These are phyloP conservation scores for Synanthedon myopaeformis DNA, from an alignment of 2,888 invertebrate species.

Conservation along the genomic window DNA sequence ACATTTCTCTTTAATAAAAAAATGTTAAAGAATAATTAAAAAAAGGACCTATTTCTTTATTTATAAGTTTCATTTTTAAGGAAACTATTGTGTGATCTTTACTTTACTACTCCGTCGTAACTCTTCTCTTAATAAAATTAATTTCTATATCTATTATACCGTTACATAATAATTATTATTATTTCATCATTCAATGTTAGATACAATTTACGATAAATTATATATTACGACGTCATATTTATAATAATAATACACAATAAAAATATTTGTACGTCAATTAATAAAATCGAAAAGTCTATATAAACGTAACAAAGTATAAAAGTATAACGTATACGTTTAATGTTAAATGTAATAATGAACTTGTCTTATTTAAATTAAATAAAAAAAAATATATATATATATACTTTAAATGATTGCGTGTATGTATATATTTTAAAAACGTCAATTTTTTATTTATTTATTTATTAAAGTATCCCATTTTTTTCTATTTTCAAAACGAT, in stretches of 20 bases:
- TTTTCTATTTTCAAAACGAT: too few relatives aligned
- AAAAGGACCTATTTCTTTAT: constrained; percentile 37
- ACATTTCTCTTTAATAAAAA: constrained; percentile 54
- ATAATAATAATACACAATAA: constrained; percentile 32
- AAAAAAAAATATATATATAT: too few relatives aligned
- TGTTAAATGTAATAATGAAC: too few relatives aligned
- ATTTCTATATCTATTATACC: constrained; percentile 65
- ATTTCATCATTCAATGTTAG: constrained; percentile 62
- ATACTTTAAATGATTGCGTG: too few relatives aligned
- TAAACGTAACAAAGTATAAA: constrained; percentile 1
- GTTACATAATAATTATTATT: constrained; percentile 63
- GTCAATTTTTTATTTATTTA: too few relatives aligned
- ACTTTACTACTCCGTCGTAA: constrained; percentile 55
- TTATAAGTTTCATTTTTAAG: constrained; percentile 41
- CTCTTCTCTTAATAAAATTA: constrained; percentile 61
- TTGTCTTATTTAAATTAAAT: too few relatives aligned
- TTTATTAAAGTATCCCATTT: not conserved
- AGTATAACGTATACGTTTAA: not conserved
- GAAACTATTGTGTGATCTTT: constrained; percentile 53
- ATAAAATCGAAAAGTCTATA: not conserved
- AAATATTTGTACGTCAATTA: constrained; percentile 1
- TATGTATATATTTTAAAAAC: too few relatives aligned
- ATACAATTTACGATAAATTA: constrained; percentile 55
- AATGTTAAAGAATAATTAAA: constrained; percentile 63
- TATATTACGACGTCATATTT: constrained; percentile 27